phyloP scores from a whole-genome alignment of 2,888 invertebrate species.

The Conomelus anceps region DNA sequence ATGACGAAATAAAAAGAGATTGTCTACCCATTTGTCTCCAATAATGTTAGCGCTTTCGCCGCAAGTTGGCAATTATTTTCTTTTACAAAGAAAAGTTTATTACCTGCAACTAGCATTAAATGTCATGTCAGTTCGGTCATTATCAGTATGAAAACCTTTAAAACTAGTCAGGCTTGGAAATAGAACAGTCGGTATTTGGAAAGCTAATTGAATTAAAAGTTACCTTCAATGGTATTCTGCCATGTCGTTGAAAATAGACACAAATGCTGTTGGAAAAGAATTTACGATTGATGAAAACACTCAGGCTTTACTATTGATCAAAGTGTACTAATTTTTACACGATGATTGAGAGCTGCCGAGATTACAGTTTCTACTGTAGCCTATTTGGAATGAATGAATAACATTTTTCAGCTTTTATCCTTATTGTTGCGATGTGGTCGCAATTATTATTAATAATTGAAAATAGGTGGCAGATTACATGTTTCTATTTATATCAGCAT shows the following conservation, averaged over 20 bases:
- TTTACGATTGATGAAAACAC: not conserved
- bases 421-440: too few species aligned
- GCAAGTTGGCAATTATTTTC: not conserved
- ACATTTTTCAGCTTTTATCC: too few species aligned
- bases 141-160: not conserved
- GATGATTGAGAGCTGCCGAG: too few species aligned
- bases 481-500: too few species aligned
- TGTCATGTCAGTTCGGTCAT: not conserved
- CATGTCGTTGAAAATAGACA: too few species aligned
- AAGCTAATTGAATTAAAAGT: not conserved
- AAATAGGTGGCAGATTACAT: too few species aligned
- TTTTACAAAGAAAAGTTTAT: not conserved
- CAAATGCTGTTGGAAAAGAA: not conserved
- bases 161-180: not conserved
- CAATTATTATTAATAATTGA: too few species aligned
- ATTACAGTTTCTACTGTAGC: too few species aligned
- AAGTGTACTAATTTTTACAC: too few species aligned
- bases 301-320: too few species aligned
- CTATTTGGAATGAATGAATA: too few species aligned
- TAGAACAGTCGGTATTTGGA: not conserved
- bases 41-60: not conserved
- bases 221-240: not conserved
- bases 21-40: not conserved
- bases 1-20: not conserved
- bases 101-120: not conserved